Conservation (phyloP, 2,888 invertebrate genomes). For the Trichogramma dendrolimi region DNA sequence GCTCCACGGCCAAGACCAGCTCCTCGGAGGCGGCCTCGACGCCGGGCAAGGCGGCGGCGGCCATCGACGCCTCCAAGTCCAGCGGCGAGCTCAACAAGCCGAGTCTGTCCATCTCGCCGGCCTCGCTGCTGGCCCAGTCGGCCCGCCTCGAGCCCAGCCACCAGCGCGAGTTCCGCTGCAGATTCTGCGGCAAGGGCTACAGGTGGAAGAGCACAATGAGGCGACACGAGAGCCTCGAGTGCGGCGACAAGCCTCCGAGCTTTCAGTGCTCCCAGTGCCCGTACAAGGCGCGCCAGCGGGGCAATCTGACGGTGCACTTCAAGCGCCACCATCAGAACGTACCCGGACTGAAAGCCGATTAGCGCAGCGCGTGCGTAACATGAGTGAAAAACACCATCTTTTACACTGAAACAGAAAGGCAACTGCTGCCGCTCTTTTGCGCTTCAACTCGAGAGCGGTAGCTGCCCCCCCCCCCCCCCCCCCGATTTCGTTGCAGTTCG, state of each 20-base stretch:
- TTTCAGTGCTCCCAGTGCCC: slow-evolving; percentile 28
- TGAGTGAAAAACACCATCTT: too few relatives aligned
- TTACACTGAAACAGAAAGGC: too few relatives aligned
- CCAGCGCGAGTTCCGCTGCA: slow-evolving; percentile 22
- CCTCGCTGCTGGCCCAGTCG: slow-evolving; percentile 12
- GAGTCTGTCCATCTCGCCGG: slow-evolving; percentile 42
- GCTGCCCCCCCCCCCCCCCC: too few relatives aligned
- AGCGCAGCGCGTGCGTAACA: too few relatives aligned
- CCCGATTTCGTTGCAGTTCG: too few relatives aligned
- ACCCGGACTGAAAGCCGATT: too few relatives aligned
- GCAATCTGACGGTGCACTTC: slow-evolving; percentile 27
- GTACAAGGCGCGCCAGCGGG: slow-evolving; percentile 27
- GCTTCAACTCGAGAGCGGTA: too few relatives aligned
- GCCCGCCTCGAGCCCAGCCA: slow-evolving; percentile 47
- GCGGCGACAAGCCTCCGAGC: slow-evolving; percentile 24
- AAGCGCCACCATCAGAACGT: slow-evolving; percentile 25
- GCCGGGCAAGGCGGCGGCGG: slow-evolving; percentile 24
- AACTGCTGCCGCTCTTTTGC: too few relatives aligned
- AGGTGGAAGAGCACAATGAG: slow-evolving; percentile 30
- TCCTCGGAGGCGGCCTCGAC: slow-evolving; percentile 1
- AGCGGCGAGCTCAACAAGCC: slow-evolving; percentile 33
- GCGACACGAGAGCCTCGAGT: slow-evolving; percentile 26
- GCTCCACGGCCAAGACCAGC: background rate
- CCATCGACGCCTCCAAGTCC: slow-evolving; percentile 31
- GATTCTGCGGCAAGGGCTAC: slow-evolving; percentile 29